These are phyloP conservation scores for Sylvilagus floridanus DNA, from an alignment of 2,797 vertebrate species.

Conservation along the genomic window DNA sequence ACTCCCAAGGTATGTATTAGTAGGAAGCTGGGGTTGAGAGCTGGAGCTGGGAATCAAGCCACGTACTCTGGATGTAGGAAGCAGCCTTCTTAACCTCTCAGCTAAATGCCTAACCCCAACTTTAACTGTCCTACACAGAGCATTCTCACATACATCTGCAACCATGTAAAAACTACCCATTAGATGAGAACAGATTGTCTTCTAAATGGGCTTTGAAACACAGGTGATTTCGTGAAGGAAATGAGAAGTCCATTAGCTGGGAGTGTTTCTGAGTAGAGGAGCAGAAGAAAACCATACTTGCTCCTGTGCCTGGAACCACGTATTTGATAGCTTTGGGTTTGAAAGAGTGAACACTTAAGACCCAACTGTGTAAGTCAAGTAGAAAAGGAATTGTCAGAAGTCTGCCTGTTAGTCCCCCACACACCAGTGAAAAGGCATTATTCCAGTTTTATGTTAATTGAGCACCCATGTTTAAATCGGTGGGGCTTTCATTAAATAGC, in stretches of 20 bases:
- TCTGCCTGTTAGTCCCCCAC: background rate
- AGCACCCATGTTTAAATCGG: background rate
- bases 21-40: no score
- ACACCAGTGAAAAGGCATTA: background rate
- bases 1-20: no score
- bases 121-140: background rate
- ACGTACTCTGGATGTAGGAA: no score
- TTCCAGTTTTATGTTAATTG: background rate
- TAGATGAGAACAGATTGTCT: background rate
- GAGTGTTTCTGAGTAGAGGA: background rate
- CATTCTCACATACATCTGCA: background rate
- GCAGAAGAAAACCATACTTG: background rate
- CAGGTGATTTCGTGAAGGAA: background rate
- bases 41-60: no score
- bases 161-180: background rate
- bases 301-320: background rate
- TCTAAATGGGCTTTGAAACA: background rate
- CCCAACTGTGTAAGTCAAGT: background rate
- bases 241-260: background rate
- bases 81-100: no score
- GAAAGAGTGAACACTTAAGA: conserved; percentile 3
- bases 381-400: background rate
- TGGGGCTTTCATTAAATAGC: background rate
- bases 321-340: conserved; percentile 16
- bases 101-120: no score